These are phyloP conservation scores for Archegozetes longisetosus DNA, from an alignment of 1,140 invertebrate species.

Conservation along the genomic window DNA sequence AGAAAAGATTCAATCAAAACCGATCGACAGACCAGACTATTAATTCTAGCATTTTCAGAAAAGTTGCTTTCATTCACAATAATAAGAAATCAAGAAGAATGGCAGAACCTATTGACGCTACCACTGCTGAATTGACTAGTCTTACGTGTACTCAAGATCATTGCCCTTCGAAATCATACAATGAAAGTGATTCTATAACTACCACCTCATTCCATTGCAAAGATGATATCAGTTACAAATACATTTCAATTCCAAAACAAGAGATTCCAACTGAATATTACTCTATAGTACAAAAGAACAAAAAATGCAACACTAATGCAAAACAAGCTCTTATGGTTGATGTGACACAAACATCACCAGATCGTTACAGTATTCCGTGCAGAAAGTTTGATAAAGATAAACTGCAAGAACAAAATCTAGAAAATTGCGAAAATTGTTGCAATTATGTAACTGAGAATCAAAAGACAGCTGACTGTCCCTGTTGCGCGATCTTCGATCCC, in stretches of 20 bases:
- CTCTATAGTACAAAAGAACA: neutral
- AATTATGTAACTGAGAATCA: neutral
- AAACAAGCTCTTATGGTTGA: neutral
- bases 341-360: neutral
- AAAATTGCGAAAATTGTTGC: neutral
- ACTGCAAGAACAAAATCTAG: neutral
- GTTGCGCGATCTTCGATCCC: neutral
- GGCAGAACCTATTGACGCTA: neutral
- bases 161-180: neutral
- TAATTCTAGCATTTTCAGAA: neutral
- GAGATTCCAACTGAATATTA: neutral
- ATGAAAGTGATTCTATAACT: neutral
- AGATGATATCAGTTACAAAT: neutral
- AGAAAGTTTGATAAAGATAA: neutral
- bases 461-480: neutral
- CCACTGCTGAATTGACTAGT: neutral
- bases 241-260: neutral
- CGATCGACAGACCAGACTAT: neutral
- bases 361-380: neutral
- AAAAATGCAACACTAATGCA: neutral
- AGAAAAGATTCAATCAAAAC: neutral
- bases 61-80: neutral
- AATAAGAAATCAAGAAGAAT: neutral
- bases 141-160: neutral
- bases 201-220: neutral